These are phyloP conservation scores for Ptychobarbus kaznakovi DNA, from an alignment of 2,797 vertebrate genomes.

Conservation along the genomic window DNA sequence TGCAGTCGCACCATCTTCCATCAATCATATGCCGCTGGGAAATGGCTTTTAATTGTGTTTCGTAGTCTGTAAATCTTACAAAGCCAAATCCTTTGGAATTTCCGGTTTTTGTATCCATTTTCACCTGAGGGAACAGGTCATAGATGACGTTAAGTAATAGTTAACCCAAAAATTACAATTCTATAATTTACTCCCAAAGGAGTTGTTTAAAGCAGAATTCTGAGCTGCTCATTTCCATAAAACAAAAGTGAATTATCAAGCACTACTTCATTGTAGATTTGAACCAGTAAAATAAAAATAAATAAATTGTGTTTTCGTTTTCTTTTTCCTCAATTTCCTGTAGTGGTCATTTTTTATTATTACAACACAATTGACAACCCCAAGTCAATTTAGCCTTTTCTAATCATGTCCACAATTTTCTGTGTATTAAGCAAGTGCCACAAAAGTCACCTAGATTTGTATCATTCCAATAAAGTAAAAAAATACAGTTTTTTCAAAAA, in stretches of 20 bases:
- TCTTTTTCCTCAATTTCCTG: too few relatives aligned
- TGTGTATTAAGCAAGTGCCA: too few relatives aligned
- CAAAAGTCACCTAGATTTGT: too few relatives aligned
- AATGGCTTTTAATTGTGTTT: slow-evolving; percentile 97
- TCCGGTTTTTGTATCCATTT: slow-evolving; percentile 95
- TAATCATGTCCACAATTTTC: too few relatives aligned
- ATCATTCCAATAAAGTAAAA: too few relatives aligned
- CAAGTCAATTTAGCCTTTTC: too few relatives aligned
- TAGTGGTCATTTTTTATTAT: too few relatives aligned
- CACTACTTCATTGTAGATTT: too few relatives aligned
- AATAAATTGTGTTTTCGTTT: too few relatives aligned
- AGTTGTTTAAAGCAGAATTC: neutral
- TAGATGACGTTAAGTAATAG: neutral
- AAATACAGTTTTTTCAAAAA: too few relatives aligned
- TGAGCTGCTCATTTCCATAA: neutral
- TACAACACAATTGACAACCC: too few relatives aligned
- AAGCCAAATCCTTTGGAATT: slow-evolving; percentile 99
- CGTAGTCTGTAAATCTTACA: slow-evolving; percentile 97
- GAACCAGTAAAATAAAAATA: too few relatives aligned
- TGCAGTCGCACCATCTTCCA: slow-evolving; percentile 98
- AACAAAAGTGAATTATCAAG: neutral
- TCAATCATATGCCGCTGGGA: slow-evolving; percentile 99
- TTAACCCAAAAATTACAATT: neutral
- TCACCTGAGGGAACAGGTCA: slow-evolving; percentile 80
- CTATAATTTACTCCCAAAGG: neutral